Base-by-base conservation (phyloP, 2,113 vertebrate genomes). In the Oncorhynchus masou region DNA sequence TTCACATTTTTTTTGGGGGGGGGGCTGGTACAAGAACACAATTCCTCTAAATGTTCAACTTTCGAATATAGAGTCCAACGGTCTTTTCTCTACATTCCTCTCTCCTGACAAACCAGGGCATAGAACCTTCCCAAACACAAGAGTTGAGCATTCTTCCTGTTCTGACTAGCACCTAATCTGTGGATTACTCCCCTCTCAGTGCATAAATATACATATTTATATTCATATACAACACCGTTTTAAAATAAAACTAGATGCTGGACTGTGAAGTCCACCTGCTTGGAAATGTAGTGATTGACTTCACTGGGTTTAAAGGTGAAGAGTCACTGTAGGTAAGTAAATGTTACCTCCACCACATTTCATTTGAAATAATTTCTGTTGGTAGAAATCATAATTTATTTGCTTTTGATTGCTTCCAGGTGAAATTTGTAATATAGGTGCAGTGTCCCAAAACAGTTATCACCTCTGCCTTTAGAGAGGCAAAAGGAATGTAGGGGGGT, bases 151-250 rank as follows among this genome's bases (percentile, higher is more conserved):
- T 81, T 81, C 19, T 20, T 74, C 54, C 51, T 76, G n/a, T 72
- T 73, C 75, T 48, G 6, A 75, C 79, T 73, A 60, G 51, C 70
- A 48, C 11, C 76, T 87, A 76, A 3, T 74, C 74, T 76, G 64
- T 16, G 68, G 39, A 79, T 76, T 1, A 65, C 62, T 75, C 70
- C 70, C n/a, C 27, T 73, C 24, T 84, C 73, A 81, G 74, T 90
- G 86, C 82, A 88, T 82, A 86, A 48, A 80, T 81, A 74, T 69
- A 68, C 11, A 77, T 79, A 51, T 68, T 68, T 90, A 81, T 89
- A 57, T 83, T 89, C 83, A 90, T 25, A 81, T 83, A 88, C 75
- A 85, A 49, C 82, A 87, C 87, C 86, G 20, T 12, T 67, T 68
- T 20, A n/a, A 49, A 51, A 51, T 51, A 73, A 85, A 87, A 79